A percentile compares a stretch with the other conserved stretches of the same genome.
Evolutionary conservation across 2,113 vertebrate genomes (phyloP).

Genomic region (Oceanites oceanicus): DNA sequence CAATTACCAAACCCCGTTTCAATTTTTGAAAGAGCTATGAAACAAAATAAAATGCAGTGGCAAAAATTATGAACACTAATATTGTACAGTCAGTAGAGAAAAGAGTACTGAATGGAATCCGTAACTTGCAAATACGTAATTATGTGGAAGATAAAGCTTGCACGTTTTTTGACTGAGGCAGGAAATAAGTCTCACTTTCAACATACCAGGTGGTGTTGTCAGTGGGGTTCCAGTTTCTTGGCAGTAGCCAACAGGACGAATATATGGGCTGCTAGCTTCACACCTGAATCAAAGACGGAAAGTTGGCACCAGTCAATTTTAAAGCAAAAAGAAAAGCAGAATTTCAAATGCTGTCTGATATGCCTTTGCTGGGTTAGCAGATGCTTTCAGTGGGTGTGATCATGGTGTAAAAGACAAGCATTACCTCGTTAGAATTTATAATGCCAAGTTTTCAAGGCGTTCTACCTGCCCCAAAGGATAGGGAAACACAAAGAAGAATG

Average conservation of each 20-base stretch:
- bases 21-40: neutral
- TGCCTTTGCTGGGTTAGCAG: neutral
- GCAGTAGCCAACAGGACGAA: slow-evolving; percentile 88
- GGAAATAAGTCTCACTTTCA: neutral
- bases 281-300: slow-evolving; percentile 77
- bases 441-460: neutral
- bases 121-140: neutral
- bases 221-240: slow-evolving; percentile 82
- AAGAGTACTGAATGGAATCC: neutral
- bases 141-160: neutral
- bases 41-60: neutral
- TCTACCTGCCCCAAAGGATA: neutral
- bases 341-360: neutral
- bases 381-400: slow-evolving; percentile 42
- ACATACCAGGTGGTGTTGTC: slow-evolving; percentile 87
- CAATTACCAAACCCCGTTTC: neutral
- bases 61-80: neutral
- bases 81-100: neutral
- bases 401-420: neutral
- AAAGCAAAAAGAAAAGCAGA: neutral
- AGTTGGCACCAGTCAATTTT: slow-evolving; percentile 23
- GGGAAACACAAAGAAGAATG: neutral
- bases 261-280: slow-evolving; percentile 90
- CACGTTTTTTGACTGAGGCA: neutral
- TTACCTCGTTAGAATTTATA: neutral